Percentiles rank a stretch among this genome's conserved stretches.
These are phyloP conservation scores for Ceratina australensis DNA, from an alignment of 1,140 invertebrate species.

Conservation along the genomic window DNA sequence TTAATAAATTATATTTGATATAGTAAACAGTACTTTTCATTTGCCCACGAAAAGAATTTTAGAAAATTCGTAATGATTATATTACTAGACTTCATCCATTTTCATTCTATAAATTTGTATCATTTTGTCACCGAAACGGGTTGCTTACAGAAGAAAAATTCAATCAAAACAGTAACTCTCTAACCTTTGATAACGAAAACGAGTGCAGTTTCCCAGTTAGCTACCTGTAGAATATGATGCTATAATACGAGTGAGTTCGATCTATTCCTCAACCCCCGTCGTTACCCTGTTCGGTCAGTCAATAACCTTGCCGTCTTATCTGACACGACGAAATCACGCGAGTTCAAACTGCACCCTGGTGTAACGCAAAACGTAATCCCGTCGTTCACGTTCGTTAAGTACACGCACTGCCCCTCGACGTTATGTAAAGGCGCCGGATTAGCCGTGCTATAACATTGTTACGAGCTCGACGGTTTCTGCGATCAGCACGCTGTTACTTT, in stretches of 20 bases:
- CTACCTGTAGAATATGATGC: constrained; percentile 34
- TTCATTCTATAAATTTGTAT: too few relatives aligned
- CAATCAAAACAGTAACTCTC: background rate
- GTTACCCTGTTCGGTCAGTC: background rate
- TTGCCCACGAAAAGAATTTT: too few relatives aligned
- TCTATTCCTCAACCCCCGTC: background rate
- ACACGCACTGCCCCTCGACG: background rate
- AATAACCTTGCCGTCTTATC: constrained; percentile 13
- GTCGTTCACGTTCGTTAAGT: constrained; percentile 25
- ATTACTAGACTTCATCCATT: too few relatives aligned
- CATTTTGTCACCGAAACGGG: background rate
- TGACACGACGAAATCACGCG: constrained; percentile 13
- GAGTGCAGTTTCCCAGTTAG: background rate
- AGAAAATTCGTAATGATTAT: too few relatives aligned
- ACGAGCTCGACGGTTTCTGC: background rate
- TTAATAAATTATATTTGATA: too few relatives aligned
- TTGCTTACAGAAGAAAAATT: background rate
- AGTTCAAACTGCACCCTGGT: background rate
- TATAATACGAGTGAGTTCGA: background rate
- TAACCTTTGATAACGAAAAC: background rate
- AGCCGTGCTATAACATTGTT: background rate
- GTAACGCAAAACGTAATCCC: background rate
- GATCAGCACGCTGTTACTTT: constrained; percentile 32
- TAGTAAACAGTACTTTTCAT: too few relatives aligned
- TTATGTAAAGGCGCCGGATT: constrained; percentile 16